phyloP scores from a whole-genome alignment of 2,888 invertebrate species.

The Cactoblastis cactorum region DNA sequence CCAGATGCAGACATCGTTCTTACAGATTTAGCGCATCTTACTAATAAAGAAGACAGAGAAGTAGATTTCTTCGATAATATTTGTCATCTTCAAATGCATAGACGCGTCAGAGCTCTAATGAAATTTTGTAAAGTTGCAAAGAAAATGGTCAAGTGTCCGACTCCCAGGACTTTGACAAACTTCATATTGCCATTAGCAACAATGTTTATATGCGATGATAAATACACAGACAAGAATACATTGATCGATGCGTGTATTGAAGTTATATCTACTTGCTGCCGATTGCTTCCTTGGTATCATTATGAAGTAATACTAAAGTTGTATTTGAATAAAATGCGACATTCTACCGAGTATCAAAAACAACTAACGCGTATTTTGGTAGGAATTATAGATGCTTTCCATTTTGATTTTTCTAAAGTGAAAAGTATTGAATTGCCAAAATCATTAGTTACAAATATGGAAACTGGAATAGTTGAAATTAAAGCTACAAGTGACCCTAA shows the following conservation, averaged over 20 bases:
- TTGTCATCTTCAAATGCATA: slow-evolving; percentile 91
- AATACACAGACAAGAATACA: slow-evolving; percentile 86
- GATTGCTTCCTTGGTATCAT: slow-evolving; percentile 91
- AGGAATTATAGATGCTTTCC: slow-evolving; percentile 92
- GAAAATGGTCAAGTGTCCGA: slow-evolving; percentile 79
- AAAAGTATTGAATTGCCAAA: slow-evolving; percentile 58
- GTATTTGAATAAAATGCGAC: slow-evolving; percentile 88
- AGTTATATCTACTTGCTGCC: slow-evolving; percentile 86
- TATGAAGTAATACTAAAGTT: slow-evolving; percentile 90
- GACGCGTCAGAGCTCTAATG: slow-evolving; percentile 89
- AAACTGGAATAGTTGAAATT: slow-evolving; percentile 29
- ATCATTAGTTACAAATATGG: slow-evolving; percentile 45
- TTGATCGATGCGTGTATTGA: slow-evolving; percentile 92
- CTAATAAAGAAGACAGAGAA: slow-evolving; percentile 87
- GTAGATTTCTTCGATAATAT: slow-evolving; percentile 97
- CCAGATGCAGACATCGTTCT: slow-evolving; percentile 84
- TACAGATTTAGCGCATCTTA: slow-evolving; percentile 83
- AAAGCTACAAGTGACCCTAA: slow-evolving; percentile 31
- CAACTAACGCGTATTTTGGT: slow-evolving; percentile 88
- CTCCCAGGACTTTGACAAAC: slow-evolving; percentile 86
- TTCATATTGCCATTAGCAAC: slow-evolving; percentile 92
- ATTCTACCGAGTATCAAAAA: slow-evolving; percentile 87
- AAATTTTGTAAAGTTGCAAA: slow-evolving; percentile 85
- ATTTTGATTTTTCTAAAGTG: slow-evolving; percentile 89
- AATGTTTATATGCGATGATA: slow-evolving; percentile 88